A percentile compares a stretch with the other conserved stretches of the same genome.
Conservation (phyloP, 1,140 invertebrate genomes). For the Drosophila sp. region DNA sequence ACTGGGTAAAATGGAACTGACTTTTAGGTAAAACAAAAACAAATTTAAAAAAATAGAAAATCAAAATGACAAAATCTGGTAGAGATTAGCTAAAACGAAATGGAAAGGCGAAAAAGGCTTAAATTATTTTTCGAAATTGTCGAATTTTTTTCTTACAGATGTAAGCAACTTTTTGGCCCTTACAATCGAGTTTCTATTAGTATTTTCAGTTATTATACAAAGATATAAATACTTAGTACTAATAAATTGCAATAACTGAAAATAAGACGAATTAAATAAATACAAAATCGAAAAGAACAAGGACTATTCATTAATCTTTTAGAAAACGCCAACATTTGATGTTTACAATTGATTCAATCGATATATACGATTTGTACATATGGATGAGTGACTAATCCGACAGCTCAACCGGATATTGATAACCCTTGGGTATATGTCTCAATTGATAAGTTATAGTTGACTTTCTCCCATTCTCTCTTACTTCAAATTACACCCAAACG, state of each 20-base stretch:
- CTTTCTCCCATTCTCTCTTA: conserved; percentile 14
- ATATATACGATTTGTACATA: conserved; percentile 28
- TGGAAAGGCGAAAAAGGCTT: conserved; percentile 60
- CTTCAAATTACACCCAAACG: conserved; percentile 28
- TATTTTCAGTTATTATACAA: conserved; percentile 52
- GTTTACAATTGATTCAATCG: conserved; percentile 49
- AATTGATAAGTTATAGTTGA: conserved; percentile 30
- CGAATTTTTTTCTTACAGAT: conserved; percentile 51
- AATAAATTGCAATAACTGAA: conserved; percentile 7
- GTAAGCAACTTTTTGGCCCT: conserved; percentile 68
- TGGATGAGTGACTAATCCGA: conserved; percentile 64
- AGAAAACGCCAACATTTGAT: conserved; percentile 36
- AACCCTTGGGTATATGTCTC: too few relatives aligned
- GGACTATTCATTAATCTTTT: conserved; percentile 26
- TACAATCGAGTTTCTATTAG: conserved; percentile 29
- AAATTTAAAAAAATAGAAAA: conserved; percentile 55
- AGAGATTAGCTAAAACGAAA: conserved; percentile 33
- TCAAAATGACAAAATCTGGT: conserved; percentile 27
- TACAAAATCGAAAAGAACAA: conserved; percentile 5
- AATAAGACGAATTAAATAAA: conserved; percentile 4
- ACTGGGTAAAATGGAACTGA: conserved; percentile 76
- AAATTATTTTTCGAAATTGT: conserved; percentile 79
- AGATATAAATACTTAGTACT: conserved; percentile 33
- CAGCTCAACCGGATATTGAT: conserved; percentile 31
- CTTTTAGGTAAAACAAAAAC: conserved; percentile 68